Percentiles rank a stretch among this genome's conserved stretches.
These are phyloP conservation scores for Hemichromis elongatus DNA, from an alignment of 2,113 vertebrate genomes.

Conservation along the genomic window DNA sequence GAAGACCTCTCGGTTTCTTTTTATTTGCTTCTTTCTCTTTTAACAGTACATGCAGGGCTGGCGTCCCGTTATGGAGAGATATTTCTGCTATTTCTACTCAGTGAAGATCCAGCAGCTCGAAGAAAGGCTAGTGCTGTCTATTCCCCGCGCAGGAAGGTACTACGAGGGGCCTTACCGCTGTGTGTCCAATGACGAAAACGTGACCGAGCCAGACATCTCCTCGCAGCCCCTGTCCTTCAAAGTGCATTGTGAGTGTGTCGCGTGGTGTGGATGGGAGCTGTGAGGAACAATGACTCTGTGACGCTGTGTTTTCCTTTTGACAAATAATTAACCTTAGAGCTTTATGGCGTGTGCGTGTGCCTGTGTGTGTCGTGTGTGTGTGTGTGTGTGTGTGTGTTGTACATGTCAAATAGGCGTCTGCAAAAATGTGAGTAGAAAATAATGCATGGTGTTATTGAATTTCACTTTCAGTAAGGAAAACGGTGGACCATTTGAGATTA, in stretches of 20 bases:
- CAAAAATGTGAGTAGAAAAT: neutral
- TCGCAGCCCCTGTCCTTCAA: constrained; percentile 54
- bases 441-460: neutral
- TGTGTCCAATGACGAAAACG: constrained; percentile 34
- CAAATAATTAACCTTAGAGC: neutral
- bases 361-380: no score
- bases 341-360: neutral
- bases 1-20: neutral
- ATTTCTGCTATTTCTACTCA: neutral
- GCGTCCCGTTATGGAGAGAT: neutral
- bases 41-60: constrained; percentile 48
- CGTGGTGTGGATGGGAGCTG: neutral
- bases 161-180: constrained; percentile 65
- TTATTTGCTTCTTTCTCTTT: neutral
- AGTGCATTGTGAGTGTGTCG: constrained; percentile 71
- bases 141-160: constrained; percentile 11
- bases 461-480: neutral
- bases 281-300: neutral
- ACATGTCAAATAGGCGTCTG: neutral
- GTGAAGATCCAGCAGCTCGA: neutral
- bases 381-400: neutral
- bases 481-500: neutral
- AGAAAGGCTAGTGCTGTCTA: constrained; percentile 25
- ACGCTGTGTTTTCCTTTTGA: neutral
- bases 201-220: constrained; percentile 33